phyloP scores from a whole-genome alignment of 2,113 vertebrate species.

The Burhinus oedicnemus region DNA sequence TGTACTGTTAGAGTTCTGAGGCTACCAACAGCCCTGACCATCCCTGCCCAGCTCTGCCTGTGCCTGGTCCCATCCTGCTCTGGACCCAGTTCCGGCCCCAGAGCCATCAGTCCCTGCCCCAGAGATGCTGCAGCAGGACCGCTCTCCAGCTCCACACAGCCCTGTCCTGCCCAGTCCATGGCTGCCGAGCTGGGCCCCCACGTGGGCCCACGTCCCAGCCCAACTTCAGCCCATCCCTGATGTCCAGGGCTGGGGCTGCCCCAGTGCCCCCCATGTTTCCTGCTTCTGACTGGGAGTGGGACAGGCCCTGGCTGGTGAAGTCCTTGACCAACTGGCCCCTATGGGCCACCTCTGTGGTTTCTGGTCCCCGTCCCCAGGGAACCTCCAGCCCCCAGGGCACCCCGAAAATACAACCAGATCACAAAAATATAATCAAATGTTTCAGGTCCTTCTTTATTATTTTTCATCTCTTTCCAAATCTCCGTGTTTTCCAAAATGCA shows the following conservation, averaged over 20 bases:
- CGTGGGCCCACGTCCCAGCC: accelerated
- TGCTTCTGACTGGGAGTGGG: neutral
- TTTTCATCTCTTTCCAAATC: neutral
- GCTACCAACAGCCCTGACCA: neutral
- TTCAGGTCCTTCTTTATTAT: neutral
- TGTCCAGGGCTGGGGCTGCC: neutral
- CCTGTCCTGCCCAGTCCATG: neutral
- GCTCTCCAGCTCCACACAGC: neutral
- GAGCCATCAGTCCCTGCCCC: neutral
- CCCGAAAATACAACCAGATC: neutral
- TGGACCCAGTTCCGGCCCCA: neutral
- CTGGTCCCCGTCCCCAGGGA: neutral
- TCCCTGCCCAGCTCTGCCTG: accelerated
- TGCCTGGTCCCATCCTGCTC: accelerated
- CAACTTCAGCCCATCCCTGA: neutral
- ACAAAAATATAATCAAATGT: neutral
- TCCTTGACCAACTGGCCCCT: accelerated
- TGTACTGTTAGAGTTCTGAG: neutral
- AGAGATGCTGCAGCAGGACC: neutral
- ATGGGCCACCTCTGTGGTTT: too few species aligned
- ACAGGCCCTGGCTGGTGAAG: neutral
- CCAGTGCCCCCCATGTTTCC: accelerated
- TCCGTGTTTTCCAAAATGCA: neutral
- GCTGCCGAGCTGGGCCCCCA: accelerated
- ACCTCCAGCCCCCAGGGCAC: neutral